These are phyloP conservation scores for Coreoperca whiteheadi DNA, from an alignment of 2,113 vertebrate species.

Conservation along the genomic window DNA sequence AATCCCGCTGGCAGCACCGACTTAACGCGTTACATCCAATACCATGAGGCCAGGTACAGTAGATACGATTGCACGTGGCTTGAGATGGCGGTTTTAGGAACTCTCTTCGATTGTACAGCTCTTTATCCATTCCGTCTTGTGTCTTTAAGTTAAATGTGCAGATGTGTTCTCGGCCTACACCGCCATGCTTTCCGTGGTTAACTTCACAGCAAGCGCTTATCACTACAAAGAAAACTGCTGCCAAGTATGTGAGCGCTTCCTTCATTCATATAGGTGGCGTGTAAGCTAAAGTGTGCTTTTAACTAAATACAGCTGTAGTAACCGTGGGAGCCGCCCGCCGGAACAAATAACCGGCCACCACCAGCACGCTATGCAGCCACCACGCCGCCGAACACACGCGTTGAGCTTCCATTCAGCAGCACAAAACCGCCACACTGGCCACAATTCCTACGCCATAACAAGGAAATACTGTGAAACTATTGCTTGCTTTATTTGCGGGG, in stretches of 20 bases:
- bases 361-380: too few relatives aligned
- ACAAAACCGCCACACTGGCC: too few relatives aligned
- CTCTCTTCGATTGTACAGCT: too few relatives aligned
- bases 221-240: not conserved
- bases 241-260: not conserved
- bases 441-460: too few relatives aligned
- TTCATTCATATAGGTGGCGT: fast-evolving
- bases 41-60: conserved; percentile 34
- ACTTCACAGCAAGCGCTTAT: not conserved
- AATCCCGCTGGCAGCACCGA: too few relatives aligned
- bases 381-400: too few relatives aligned
- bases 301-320: too few relatives aligned
- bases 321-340: not conserved
- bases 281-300: too few relatives aligned
- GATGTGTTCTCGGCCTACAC: not conserved
- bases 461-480: too few relatives aligned
- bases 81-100: not conserved
- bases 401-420: too few relatives aligned
- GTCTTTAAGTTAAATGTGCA: not conserved
- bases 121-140: fast-evolving
- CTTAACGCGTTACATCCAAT: not conserved
- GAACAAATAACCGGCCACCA: too few relatives aligned
- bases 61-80: fast-evolving
- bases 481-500: too few relatives aligned
- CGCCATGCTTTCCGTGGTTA: not conserved